A percentile compares a stretch with the other conserved stretches of the same genome.
Evolutionary conservation across 2,888 invertebrate genomes (phyloP).

Genomic region (Unio delphinus): DNA sequence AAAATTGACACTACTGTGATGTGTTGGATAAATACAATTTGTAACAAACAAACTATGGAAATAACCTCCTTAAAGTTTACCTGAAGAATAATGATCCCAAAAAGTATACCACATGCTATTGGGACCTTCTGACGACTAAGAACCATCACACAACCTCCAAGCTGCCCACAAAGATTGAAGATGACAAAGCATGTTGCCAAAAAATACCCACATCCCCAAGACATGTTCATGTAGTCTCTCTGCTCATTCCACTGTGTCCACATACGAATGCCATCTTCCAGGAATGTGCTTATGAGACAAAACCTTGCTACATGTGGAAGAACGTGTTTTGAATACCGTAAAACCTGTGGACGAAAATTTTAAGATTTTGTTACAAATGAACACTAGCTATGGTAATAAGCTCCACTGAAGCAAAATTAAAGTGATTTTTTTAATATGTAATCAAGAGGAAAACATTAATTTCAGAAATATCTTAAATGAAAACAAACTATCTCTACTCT

Average conservation of each 20-base stretch:
- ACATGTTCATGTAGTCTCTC: slow-evolving; percentile 96
- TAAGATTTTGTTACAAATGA: neutral
- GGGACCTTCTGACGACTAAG: slow-evolving; percentile 91
- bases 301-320: slow-evolving; percentile 95
- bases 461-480: too few species aligned
- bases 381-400: neutral
- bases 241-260: slow-evolving; percentile 99
- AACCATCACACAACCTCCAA: slow-evolving; percentile 97
- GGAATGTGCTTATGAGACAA: slow-evolving; percentile 97
- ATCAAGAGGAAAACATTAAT: too few species aligned
- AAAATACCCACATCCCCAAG: slow-evolving; percentile 96
- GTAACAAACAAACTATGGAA: neutral
- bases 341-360: slow-evolving; percentile 79
- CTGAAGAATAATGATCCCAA: slow-evolving; percentile 96
- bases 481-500: too few species aligned
- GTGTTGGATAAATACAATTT: neutral
- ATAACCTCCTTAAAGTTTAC: slow-evolving; percentile 72
- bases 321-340: slow-evolving; percentile 89
- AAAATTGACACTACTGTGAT: neutral
- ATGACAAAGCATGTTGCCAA: slow-evolving; percentile 95
- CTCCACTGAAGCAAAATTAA: neutral
- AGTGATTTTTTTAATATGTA: neutral
- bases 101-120: slow-evolving; percentile 81
- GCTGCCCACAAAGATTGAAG: slow-evolving; percentile 94
- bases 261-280: slow-evolving; percentile 99